A percentile compares a stretch with the other conserved stretches of the same genome.
These are phyloP conservation scores for Leptestheria dahalacensis DNA, from an alignment of 1,140 invertebrate species.

Conservation along the genomic window DNA sequence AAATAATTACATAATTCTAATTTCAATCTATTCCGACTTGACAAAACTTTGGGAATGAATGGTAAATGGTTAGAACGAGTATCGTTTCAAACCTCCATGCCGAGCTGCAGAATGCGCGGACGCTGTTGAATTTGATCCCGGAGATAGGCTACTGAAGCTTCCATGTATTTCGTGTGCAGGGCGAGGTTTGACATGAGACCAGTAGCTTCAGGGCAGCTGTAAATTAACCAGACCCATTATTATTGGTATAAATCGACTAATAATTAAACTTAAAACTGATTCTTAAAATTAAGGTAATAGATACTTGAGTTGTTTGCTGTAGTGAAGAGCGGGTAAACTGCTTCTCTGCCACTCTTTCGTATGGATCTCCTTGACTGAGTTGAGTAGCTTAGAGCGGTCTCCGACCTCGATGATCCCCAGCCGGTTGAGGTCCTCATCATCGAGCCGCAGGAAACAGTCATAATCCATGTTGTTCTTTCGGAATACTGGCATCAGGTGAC, in stretches of 20 bases:
- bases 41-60: too few relatives aligned
- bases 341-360: conserved; percentile 32
- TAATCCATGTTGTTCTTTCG: conserved; percentile 29
- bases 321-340: conserved; percentile 29
- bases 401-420: conserved; percentile 29
- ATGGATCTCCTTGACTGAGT: conserved; percentile 30
- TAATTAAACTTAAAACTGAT: too few relatives aligned
- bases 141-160: conserved; percentile 28
- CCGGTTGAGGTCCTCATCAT: conserved; percentile 31
- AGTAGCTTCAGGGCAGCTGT: conserved; percentile 31
- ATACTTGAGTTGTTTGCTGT: conserved; percentile 28
- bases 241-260: neutral
- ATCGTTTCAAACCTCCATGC: conserved; percentile 24
- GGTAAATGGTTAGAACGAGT: too few relatives aligned
- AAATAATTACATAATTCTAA: too few relatives aligned
- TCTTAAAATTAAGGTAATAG: conserved; percentile 3
- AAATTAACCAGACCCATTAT: conserved; percentile 13
- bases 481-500: conserved; percentile 26
- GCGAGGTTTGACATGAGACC: conserved; percentile 30
- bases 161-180: conserved; percentile 30
- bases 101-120: conserved; percentile 25
- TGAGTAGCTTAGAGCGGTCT: conserved; percentile 31
- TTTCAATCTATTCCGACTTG: too few relatives aligned
- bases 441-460: conserved; percentile 27
- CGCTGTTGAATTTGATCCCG: conserved; percentile 27